These are phyloP conservation scores for Augochlorella aurata DNA, from an alignment of 2,888 invertebrate species.

Conservation along the genomic window DNA sequence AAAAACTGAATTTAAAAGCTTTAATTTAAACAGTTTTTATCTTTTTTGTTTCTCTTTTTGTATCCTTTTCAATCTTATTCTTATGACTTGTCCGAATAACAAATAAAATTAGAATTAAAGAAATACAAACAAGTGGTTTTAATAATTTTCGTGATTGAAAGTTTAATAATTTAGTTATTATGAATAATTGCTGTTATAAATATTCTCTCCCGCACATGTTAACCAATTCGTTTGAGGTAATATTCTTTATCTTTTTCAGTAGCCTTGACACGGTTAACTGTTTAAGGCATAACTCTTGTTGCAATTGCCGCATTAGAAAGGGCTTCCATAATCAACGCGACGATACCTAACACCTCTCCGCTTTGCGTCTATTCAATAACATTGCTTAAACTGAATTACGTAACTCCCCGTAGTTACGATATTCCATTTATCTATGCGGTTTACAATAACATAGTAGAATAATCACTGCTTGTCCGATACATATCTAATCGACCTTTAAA, in stretches of 20 bases:
- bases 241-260: background rate
- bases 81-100: no score
- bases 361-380: background rate
- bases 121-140: no score
- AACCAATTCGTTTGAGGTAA: background rate
- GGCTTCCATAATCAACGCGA: background rate
- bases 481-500: no score
- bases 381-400: background rate
- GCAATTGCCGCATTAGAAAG: conserved; percentile 6
- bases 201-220: background rate
- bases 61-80: no score
- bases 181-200: background rate
- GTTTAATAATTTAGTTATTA: background rate
- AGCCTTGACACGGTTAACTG: conserved; percentile 2
- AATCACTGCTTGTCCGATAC: no score
- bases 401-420: background rate
- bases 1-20: no score
- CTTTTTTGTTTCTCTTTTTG: no score
- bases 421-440: background rate
- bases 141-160: no score
- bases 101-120: no score
- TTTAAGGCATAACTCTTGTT: background rate
- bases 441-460: background rate
- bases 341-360: background rate
- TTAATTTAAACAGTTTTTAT: no score